Conservation (phyloP, 2,797 vertebrate genomes). For the Mycteria americana region DNA sequence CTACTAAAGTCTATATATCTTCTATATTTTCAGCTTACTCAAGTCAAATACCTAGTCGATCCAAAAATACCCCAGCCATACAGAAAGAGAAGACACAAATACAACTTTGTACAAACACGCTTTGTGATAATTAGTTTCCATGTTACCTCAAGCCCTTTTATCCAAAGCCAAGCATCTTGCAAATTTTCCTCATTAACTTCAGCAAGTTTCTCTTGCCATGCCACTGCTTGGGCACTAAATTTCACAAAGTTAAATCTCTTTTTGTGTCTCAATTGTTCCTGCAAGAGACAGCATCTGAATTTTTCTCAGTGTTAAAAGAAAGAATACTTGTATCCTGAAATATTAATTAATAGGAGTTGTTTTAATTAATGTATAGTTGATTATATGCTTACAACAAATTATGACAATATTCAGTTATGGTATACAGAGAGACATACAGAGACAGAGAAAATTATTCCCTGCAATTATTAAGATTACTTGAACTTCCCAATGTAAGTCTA, state of each 20-base stretch:
- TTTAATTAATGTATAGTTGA: not conserved
- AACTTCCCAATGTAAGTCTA: not conserved
- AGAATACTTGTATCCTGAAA: not conserved
- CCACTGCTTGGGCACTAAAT: conserved; percentile 74
- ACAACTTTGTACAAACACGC: not conserved
- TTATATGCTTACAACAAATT: not conserved
- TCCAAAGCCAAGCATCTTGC: conserved; percentile 76
- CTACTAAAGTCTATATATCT: not conserved
- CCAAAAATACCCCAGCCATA: not conserved
- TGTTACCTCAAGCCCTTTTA: conserved; percentile 79
- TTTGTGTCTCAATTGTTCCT: conserved; percentile 82
- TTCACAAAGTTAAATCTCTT: conserved; percentile 82
- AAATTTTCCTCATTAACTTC: conserved; percentile 77
- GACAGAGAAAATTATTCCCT: not conserved
- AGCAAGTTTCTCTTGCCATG: conserved; percentile 76
- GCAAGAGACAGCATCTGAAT: conserved; percentile 47
- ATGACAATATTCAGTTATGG: not conserved
- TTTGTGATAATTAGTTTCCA: not conserved
- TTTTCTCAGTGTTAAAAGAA: not conserved
- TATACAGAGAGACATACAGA: not conserved
- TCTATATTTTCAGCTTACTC: not conserved
- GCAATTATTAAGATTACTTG: not conserved
- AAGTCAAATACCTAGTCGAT: not conserved
- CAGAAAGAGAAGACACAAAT: not conserved
- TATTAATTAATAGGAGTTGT: not conserved